Base-by-base conservation (phyloP, 2,888 invertebrate species). In the Euzetes globulus region DNA sequence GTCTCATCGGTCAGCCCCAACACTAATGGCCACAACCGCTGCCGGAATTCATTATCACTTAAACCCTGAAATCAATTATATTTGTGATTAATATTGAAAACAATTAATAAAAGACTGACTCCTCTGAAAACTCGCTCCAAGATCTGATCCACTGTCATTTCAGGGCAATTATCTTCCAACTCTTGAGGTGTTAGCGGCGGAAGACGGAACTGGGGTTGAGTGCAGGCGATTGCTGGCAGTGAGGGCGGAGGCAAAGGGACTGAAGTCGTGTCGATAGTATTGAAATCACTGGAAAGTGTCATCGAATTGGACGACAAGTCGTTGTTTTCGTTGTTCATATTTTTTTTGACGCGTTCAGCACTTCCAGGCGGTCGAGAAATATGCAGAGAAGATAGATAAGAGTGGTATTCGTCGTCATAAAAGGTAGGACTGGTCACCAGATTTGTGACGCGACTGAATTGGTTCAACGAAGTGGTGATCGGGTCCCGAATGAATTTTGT, bases 391-490 rank as follows among this genome's bases (percentile, higher is more conserved):
- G 65, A 22, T 2, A 50, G n/a, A 19, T 70, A 50, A 2, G 68
- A 22, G 47, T 55, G 58, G 29, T 75, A 60, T 7, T 72, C 72
- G 7, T 72, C 72, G 52, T 72, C 63, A 17, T 72, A 72, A 70
- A 45, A 52, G 22, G 55, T 58, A 7, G 72, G 72, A 68, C 50
- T 50, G 7, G 60, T 70, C 19, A 71, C 76, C 11, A 75, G 50
- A 55, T 75, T 73, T 27, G 77, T 63, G 3, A 77, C 77, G 45
- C 55, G 50, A 71, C 60, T 76, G 71, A 77, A 74, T 19, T 68
- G 50, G 37, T 41, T 68, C 19, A 77, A 33, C 11, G 75, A 58
- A 17, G 77, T 77, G 45, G 70, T 63, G n/a, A 76, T 50, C n/a
- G 77, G 77, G 52, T 76, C 75, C 6, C 68, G 55, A 6, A 76